These are phyloP conservation scores for Drosophila emarginata DNA, from an alignment of 2,888 invertebrate genomes.

Conservation along the genomic window DNA sequence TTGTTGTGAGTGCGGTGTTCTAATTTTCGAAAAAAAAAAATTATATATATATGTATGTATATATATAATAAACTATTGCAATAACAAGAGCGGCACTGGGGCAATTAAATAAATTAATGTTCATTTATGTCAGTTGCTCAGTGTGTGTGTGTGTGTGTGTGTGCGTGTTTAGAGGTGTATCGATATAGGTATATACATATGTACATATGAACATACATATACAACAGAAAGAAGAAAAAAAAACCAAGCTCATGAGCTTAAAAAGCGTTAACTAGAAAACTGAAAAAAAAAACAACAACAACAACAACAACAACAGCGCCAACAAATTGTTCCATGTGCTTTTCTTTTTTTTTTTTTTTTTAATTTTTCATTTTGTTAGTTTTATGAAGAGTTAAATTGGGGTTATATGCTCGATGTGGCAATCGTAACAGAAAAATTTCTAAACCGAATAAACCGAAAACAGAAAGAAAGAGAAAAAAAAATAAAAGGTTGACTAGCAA, in stretches of 20 bases:
- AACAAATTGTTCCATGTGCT: slow-evolving; percentile 34
- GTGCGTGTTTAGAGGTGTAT: slow-evolving; percentile 48
- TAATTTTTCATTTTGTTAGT: slow-evolving; percentile 60
- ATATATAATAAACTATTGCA: slow-evolving; percentile 27
- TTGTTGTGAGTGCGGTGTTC: slow-evolving; percentile 37
- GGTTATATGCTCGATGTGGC: slow-evolving; percentile 47
- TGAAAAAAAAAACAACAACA: neutral
- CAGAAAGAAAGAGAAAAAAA: neutral
- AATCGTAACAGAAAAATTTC: slow-evolving; percentile 35
- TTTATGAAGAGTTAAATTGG: slow-evolving; percentile 64
- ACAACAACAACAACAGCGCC: slow-evolving; percentile 19
- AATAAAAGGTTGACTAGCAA: neutral
- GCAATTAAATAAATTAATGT: slow-evolving; percentile 80
- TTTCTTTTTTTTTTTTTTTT: slow-evolving; percentile 25
- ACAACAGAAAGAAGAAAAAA: slow-evolving; percentile 24
- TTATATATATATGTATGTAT: no score
- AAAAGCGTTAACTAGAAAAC: slow-evolving; percentile 50
- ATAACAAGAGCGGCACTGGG: slow-evolving; percentile 35
- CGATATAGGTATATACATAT: slow-evolving; percentile 18
- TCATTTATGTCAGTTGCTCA: slow-evolving; percentile 45
- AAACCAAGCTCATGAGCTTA: slow-evolving; percentile 47
- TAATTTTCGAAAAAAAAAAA: slow-evolving; percentile 48
- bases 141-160: slow-evolving; percentile 22
- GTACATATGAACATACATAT: no score
- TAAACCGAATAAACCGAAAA: slow-evolving; percentile 36